Conservation (phyloP, 2,888 invertebrate species). For the Himalopsyche anomala region DNA sequence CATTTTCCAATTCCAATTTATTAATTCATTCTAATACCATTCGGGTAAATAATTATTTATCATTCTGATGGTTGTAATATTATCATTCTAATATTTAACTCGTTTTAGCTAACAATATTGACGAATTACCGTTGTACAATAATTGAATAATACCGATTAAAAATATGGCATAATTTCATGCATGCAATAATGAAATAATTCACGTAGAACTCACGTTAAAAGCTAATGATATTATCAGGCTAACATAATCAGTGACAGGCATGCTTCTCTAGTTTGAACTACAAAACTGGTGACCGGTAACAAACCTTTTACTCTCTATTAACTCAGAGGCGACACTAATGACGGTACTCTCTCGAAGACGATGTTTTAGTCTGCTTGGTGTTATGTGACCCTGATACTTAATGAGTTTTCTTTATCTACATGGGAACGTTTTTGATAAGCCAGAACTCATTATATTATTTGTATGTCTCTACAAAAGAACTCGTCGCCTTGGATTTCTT, state of each 20-base stretch:
- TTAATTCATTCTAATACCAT: too few relatives aligned
- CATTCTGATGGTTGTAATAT: too few relatives aligned
- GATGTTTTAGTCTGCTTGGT: slow-evolving; percentile 2
- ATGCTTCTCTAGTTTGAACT: background rate
- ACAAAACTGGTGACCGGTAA: slow-evolving; percentile 29
- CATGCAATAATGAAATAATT: too few relatives aligned
- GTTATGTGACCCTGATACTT: slow-evolving; percentile 23
- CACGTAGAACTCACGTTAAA: too few relatives aligned
- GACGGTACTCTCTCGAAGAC: slow-evolving; percentile 31
- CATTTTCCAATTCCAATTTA: too few relatives aligned
- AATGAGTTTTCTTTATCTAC: slow-evolving; percentile 17
- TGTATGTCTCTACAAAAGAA: background rate
- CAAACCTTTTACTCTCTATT: slow-evolving; percentile 13
- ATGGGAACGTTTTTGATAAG: slow-evolving; percentile 5
- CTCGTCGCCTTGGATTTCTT: background rate
- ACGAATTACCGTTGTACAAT: too few relatives aligned
- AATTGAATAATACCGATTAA: too few relatives aligned
- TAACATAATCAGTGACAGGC: background rate
- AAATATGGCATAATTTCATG: too few relatives aligned
- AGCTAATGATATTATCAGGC: background rate
- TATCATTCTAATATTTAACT: too few relatives aligned
- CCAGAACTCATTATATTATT: background rate
- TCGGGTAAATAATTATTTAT: too few relatives aligned
- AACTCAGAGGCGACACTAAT: slow-evolving; percentile 11
- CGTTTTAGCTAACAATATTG: too few relatives aligned